phyloP scores from a whole-genome alignment of 2,888 invertebrate genomes.

The Osmoderma eremita region DNA sequence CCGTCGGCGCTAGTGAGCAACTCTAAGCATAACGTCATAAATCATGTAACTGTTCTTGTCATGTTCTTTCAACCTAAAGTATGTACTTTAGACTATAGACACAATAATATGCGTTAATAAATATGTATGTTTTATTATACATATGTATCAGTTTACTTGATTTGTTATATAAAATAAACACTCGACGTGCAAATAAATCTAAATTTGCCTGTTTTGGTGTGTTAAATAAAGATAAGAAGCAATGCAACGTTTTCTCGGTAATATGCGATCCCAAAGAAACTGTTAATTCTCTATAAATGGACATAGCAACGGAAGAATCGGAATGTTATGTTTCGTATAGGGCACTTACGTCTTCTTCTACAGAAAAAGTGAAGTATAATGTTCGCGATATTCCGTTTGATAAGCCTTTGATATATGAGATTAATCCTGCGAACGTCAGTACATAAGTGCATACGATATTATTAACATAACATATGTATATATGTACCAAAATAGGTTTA shows the following conservation, averaged over 20 bases:
- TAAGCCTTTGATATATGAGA: constrained; percentile 26
- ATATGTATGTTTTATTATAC: too few species aligned
- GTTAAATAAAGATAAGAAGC: background rate
- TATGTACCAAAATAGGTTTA: too few species aligned
- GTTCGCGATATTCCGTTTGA: constrained; percentile 25
- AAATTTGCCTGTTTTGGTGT: constrained; percentile 16
- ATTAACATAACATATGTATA: constrained; percentile 3
- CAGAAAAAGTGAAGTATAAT: constrained; percentile 24
- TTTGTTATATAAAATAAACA: background rate
- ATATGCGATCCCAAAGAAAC: constrained; percentile 10
- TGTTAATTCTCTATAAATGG: constrained; percentile 29
- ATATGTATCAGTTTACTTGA: too few species aligned
- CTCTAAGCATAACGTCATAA: too few species aligned
- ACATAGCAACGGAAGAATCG: constrained; percentile 14
- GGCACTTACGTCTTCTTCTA: background rate
- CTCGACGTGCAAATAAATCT: constrained; percentile 14
- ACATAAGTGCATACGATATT: constrained; percentile 10
- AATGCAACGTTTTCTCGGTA: background rate
- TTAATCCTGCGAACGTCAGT: constrained; percentile 1
- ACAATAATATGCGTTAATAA: too few species aligned
- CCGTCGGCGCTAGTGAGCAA: too few species aligned
- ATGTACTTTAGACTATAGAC: too few species aligned
- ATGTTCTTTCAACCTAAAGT: too few species aligned
- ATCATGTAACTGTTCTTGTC: too few species aligned
- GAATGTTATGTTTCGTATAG: constrained; percentile 22